These are phyloP conservation scores for Epinephelus moara DNA, from an alignment of 2,113 vertebrate species.

Conservation along the genomic window DNA sequence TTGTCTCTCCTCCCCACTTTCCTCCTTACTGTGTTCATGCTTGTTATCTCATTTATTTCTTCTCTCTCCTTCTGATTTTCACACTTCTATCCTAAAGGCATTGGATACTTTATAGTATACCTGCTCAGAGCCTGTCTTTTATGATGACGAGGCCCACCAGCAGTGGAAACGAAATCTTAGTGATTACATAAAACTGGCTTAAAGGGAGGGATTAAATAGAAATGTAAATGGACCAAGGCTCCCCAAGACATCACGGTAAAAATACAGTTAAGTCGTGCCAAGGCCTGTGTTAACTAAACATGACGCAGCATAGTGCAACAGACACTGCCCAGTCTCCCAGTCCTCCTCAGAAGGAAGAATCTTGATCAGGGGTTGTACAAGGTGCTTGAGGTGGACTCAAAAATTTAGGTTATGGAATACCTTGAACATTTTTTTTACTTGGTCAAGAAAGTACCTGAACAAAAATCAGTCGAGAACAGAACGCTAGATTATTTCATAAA, in stretches of 20 bases:
- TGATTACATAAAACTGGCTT: neutral
- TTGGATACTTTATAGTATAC: neutral
- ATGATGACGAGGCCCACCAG: neutral
- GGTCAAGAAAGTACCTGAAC: too few relatives aligned
- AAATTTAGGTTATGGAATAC: too few relatives aligned
- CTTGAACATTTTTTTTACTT: too few relatives aligned
- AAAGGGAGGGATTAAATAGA: constrained; percentile 2
- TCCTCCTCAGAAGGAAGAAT: too few relatives aligned
- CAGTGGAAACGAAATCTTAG: neutral
- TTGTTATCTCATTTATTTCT: neutral
- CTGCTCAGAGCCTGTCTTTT: neutral
- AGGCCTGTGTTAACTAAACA: neutral
- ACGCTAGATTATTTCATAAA: too few relatives aligned
- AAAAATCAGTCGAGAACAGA: too few relatives aligned
- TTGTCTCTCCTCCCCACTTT: neutral
- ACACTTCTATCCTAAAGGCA: neutral
- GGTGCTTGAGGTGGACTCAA: too few relatives aligned
- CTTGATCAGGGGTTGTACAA: too few relatives aligned
- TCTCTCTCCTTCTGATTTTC: neutral
- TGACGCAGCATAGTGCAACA: neutral
- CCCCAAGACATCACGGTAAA: neutral
- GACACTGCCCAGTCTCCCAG: too few relatives aligned
- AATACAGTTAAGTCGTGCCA: neutral
- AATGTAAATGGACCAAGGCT: neutral
- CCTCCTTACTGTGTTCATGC: neutral